phyloP scores from a whole-genome alignment of 2,888 invertebrate species.

The Caenorhabditis imperialis region DNA sequence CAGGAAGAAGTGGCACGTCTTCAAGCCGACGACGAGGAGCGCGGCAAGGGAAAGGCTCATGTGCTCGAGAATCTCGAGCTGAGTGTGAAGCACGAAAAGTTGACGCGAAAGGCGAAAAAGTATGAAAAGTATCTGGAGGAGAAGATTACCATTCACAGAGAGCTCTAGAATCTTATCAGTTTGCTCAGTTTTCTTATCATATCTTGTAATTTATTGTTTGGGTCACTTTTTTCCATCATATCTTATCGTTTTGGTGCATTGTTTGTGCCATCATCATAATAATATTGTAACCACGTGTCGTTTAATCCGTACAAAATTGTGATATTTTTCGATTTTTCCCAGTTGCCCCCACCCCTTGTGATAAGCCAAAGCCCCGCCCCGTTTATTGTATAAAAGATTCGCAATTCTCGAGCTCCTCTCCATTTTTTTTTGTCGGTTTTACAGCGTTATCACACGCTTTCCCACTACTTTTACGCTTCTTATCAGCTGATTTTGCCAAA shows the following conservation, averaged over 20 bases:
- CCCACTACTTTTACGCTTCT: conserved; percentile 23
- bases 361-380: conserved; percentile 12
- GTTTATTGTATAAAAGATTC: conserved; percentile 29
- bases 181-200: background rate
- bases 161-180: conserved; percentile 22
- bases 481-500: no score
- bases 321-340: conserved; percentile 17
- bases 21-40: conserved; percentile 35
- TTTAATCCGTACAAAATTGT: conserved; percentile 21
- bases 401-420: conserved; percentile 10
- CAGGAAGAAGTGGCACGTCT: conserved; percentile 41
- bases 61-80: conserved; percentile 62
- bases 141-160: conserved; percentile 61
- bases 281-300: conserved; percentile 15
- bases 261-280: conserved; percentile 6
- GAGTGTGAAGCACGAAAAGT: conserved; percentile 63
- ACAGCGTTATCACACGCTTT: conserved; percentile 43
- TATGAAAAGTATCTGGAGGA: conserved; percentile 68
- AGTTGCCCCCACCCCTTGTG: conserved; percentile 23
- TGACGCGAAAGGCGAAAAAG: conserved; percentile 69
- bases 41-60: conserved; percentile 44
- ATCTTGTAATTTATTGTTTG: conserved; percentile 21
- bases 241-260: conserved; percentile 3
- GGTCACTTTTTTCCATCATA: background rate
- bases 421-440: conserved; percentile 11